Evolutionary conservation across 2,113 vertebrate species (phyloP), one percentile per base, ranked within the genome.

Genomic region (Cnemophilus loriae): DNA sequence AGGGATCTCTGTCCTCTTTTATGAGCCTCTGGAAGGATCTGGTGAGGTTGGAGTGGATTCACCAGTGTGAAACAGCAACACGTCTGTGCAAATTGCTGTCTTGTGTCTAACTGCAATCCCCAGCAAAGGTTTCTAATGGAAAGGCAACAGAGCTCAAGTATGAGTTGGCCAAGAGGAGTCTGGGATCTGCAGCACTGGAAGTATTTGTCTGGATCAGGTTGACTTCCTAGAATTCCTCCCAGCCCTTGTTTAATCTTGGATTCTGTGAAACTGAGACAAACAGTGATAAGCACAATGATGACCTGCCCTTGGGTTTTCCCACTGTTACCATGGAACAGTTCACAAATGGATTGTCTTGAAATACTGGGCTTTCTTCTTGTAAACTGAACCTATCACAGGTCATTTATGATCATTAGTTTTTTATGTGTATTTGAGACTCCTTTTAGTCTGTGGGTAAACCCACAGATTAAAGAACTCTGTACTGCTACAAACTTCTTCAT

Each of bases 21-120:
- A 4, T 79, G 69, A 89, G 27, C 30, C 21, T 67, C 30, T 71
- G 49, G 35, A 82, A 70, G 35, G 37, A 47, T 47, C 41, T 70
- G 30, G 21, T 19, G 57, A 65, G 33, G 9, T 1, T 59, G 39
- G n/a, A 82, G 47, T 39, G 33, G 57, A 47, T 93, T 87, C 44
- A 83, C 27, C 7, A 14, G 44, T 16, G 52, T 65, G 64, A 63
- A 78, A 46, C 28, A 55, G 21, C 26, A 61, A n/a, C 49, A 7
- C 4, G 0, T 27, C 4, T 3, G 17, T 85, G 30, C 42, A 27
- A 61, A 53, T 32, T 2, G 0, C 41, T 78, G 8, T 6, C 33
- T 28, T 39, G 26, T 68, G 18, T 63, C 86, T 35, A 61, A 49
- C 37, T 67, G 28, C 26, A 78, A 13, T 70, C 57, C 47, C 32